A percentile compares a stretch with the other conserved stretches of the same genome.
These are phyloP conservation scores for Chalcosyrphus nemorum DNA, from an alignment of 2,888 invertebrate genomes.

Conservation along the genomic window DNA sequence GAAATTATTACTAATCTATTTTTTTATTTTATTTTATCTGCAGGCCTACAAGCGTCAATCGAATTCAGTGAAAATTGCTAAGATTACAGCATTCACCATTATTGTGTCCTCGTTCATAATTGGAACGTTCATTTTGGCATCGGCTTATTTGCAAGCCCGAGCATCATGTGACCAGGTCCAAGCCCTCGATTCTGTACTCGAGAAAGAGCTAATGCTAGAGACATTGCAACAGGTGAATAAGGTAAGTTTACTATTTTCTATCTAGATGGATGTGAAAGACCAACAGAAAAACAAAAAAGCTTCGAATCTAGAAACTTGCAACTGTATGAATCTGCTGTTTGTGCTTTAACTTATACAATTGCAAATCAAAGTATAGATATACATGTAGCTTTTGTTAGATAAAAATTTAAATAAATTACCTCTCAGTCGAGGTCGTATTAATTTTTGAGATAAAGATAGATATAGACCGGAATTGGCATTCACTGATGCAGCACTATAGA, in stretches of 20 bases:
- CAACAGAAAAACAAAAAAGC: background rate
- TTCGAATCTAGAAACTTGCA: conserved; percentile 13
- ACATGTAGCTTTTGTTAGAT: background rate
- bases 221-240: conserved; percentile 87
- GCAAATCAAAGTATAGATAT: too few relatives aligned
- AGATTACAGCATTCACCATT: conserved; percentile 92
- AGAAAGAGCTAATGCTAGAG: conserved; percentile 88
- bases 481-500: conserved; percentile 42
- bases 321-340: background rate
- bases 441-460: conserved; percentile 41
- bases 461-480: conserved; percentile 24
- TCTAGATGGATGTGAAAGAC: background rate
- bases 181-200: conserved; percentile 86
- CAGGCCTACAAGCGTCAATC: conserved; percentile 92
- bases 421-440: conserved; percentile 40
- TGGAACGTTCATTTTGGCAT: conserved; percentile 91
- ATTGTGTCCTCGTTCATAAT: conserved; percentile 91
- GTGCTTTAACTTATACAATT: background rate
- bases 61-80: conserved; percentile 92
- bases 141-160: conserved; percentile 91
- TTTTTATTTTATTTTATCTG: conserved; percentile 54
- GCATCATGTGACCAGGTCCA: conserved; percentile 91
- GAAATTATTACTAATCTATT: conserved; percentile 21
- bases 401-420: conserved; percentile 39
- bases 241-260: conserved; percentile 76